Evolutionary conservation across 2,797 vertebrate genomes (phyloP).

Genomic region (Manis crassicaudata): DNA sequence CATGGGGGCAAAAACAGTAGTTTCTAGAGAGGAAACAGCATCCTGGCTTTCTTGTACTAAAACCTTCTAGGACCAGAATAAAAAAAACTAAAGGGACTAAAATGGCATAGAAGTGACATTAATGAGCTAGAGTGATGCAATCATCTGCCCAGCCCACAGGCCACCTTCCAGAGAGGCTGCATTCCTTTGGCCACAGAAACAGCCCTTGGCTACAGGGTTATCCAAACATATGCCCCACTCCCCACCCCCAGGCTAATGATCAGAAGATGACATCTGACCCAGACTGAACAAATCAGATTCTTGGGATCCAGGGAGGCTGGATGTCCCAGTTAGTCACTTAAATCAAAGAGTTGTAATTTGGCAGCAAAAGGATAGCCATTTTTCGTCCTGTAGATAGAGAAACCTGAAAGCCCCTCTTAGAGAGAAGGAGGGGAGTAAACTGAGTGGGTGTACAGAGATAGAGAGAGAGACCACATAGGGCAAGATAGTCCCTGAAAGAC

Average conservation of each 20-base stretch:
- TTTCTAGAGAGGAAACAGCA: neutral
- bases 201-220: neutral
- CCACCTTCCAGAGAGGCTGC: neutral
- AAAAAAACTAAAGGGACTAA: slow-evolving; percentile 8
- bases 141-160: neutral
- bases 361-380: neutral
- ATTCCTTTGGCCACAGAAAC: neutral
- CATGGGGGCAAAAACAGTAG: neutral
- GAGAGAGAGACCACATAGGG: neutral
- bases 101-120: neutral
- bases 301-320: neutral
- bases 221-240: neutral
- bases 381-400: neutral
- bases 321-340: neutral
- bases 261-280: neutral
- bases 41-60: slow-evolving; percentile 8
- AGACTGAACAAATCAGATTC: neutral
- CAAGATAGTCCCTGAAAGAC: neutral
- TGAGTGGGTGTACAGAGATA: neutral
- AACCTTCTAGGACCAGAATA: neutral
- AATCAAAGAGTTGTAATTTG: neutral
- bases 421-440: neutral
- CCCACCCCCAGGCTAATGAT: neutral
- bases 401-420: neutral
- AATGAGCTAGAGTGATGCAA: neutral